Evolutionary conservation across 1,140 invertebrate genomes (phyloP), one percentile per base, ranked within the genome.

Genomic region (Trichonephila clavata): DNA sequence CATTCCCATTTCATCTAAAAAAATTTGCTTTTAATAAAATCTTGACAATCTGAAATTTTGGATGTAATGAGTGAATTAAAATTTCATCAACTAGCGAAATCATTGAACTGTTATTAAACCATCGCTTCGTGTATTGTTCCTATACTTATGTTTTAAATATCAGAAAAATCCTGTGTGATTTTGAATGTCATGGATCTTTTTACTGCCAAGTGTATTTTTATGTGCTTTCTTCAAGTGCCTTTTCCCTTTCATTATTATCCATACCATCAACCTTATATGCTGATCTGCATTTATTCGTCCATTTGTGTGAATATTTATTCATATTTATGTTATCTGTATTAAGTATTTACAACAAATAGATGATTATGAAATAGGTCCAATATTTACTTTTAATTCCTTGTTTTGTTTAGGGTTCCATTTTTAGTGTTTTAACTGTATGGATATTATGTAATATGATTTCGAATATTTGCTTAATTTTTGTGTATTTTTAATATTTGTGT

Each of bases 301-400:
- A 83, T 83, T 83, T 83, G 81, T 83, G 13, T 24, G 43, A 59
- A 59, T 21, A 83, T 57, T 57, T 83, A 83, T 83, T 83, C 81
- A 83, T 83, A 83, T 59, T 43, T 43, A 57, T 83, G 81, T 83
- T 50, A 57, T 83, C 7, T 83, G 81, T 59, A 83, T 50, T 83
- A 83, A 77, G 83, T 87, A 63, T 87, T 87, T 87, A 87, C 59
- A 39, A 87, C 21, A 32, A 50, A 77, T 59, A 92, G 90, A 80
- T 92, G 90, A 80, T 92, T 84, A 65, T 59, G 39, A 90, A 18
- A n/a, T 21, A 24, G 90, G 90, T 84, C 90, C 90, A 92, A 83
- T 92, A 21, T 92, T 65, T 50, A 77, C 16, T 20, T 57, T 65
- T 24, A 43, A 20, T 57, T 84, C 57, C 65, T 24, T 92, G 81